These are phyloP conservation scores for Zoroaster sp. DNA, from an alignment of 53 echinoderm and acorn worm species.

Conservation along the genomic window DNA sequence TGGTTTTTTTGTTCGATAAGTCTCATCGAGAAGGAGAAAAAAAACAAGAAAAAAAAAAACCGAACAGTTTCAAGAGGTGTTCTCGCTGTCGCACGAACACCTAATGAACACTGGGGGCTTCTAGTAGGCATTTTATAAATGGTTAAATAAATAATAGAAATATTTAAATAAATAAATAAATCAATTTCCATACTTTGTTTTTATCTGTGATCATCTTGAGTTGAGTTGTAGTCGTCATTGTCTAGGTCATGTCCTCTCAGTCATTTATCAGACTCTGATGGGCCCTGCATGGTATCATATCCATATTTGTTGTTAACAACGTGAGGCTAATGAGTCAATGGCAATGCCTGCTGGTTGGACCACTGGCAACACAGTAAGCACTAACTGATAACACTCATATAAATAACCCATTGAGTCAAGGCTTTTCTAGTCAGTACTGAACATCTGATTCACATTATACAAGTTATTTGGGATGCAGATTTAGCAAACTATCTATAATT, in stretches of 20 bases:
- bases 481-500: no score
- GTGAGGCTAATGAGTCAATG: conserved; percentile 35
- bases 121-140: no score
- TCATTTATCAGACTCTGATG: background rate
- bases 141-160: background rate
- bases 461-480: no score
- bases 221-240: background rate
- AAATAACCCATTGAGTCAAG: background rate
- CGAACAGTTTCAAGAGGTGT: no score
- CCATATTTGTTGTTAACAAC: conserved; percentile 35
- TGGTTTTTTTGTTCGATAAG: no score
- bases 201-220: background rate
- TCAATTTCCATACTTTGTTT: background rate
- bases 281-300: background rate
- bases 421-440: background rate
- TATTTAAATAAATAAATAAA: background rate
- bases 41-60: no score
- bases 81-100: no score
- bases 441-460: background rate
- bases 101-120: no score
- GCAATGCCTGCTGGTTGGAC: background rate
- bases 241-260: conserved; percentile 27
- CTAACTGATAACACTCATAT: background rate
- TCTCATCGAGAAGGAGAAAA: no score
- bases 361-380: background rate